Evolutionary conservation across 2,888 invertebrate species (phyloP), one percentile per base, ranked within the genome.

Genomic region (Stenoptilia bipunctidactyla): DNA sequence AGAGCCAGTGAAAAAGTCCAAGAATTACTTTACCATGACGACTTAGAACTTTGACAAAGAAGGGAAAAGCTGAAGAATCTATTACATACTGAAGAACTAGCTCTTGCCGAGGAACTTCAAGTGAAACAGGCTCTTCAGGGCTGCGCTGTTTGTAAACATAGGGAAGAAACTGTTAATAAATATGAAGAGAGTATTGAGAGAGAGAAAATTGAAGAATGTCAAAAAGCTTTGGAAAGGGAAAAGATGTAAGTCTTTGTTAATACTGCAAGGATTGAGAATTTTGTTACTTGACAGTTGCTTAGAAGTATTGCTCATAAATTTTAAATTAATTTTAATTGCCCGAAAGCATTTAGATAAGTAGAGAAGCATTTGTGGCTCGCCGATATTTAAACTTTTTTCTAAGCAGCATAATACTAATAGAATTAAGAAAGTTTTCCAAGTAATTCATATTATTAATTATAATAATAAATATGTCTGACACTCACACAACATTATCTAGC

Each of bases 161-260:
- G 61, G 47, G 61, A 68, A 1, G 60, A 45, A 27, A 64, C 58
- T 42, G 41, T 55, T 4, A 52, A 53, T 13, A 56, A 51, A 6
- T 69, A 68, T 37, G 49, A 66, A 39, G 62, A 72, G 42, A 67
- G 66, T 12, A 56, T 80, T 40, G 73, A 77, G 43, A 62, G 51
- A 27, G 68, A 75, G 42, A 77, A 69, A 44, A 47, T 67, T n/a
- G 58, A 60, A 38, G 66, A 67, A 34, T 80, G 79, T 48, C 59
- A 72, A 38, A 77, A 66, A 43, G 77, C 79, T 14, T 58, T 82
- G 40, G 77, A 79, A 46, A 70, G 73, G 36, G 74, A 82, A 39
- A 74, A 74, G 58, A 70, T 80, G 82, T 80, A 45, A 66, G 71
- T 55, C n/a, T n/a, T n/a, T n/a, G n/a, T n/a, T n/a, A n/a, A n/a